Evolutionary conservation across 2,797 vertebrate genomes (phyloP).

Genomic region (Enteromius thamalakanensis): DNA sequence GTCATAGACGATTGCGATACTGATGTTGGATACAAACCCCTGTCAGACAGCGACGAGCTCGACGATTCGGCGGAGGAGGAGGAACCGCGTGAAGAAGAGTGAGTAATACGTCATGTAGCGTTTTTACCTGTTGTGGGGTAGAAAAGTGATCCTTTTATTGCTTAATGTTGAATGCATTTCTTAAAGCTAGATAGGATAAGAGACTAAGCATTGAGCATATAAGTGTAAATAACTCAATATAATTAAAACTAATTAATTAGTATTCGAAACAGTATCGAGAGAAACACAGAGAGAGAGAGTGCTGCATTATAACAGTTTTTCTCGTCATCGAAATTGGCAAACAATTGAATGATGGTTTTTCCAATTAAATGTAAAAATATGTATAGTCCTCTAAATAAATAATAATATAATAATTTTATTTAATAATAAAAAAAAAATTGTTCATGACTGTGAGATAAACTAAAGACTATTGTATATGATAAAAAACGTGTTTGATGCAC

Average conservation of each 20-base stretch:
- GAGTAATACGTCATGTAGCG: background rate
- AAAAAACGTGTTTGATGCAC: no score
- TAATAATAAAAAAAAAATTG: no score
- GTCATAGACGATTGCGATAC: conserved; percentile 31
- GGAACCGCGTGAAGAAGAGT: conserved; percentile 39
- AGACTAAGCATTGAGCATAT: background rate
- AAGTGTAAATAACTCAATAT: background rate
- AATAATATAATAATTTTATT: no score
- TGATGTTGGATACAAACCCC: conserved; percentile 23
- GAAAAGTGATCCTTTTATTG: background rate
- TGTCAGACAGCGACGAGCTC: conserved; percentile 43
- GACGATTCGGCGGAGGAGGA: conserved; percentile 31
- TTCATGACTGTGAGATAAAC: background rate
- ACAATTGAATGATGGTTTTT: background rate
- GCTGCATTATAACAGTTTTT: background rate
- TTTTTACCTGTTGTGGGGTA: conserved; percentile 4
- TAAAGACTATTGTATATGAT: background rate
- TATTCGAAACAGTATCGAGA: background rate
- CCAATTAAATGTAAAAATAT: background rate
- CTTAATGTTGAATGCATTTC: background rate
- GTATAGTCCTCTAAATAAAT: background rate
- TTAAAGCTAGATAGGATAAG: background rate
- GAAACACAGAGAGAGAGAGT: background rate
- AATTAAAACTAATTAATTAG: background rate
- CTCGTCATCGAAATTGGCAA: background rate